A percentile compares a stretch with the other conserved stretches of the same genome.
phyloP scores from a whole-genome alignment of 2,113 vertebrate genomes.

The Poeciliopsis retropinna region DNA sequence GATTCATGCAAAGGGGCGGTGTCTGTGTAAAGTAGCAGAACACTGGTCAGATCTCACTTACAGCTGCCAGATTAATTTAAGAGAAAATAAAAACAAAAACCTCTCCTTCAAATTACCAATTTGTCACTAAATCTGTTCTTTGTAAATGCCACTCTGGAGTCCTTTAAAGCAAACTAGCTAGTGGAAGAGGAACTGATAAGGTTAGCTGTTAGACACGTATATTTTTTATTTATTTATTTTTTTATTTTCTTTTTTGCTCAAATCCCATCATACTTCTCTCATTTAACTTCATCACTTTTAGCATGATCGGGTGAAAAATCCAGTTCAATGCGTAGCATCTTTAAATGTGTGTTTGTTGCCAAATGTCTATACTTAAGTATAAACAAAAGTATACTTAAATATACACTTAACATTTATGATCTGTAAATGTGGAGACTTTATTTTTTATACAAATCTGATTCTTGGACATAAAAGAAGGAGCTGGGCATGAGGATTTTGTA shows the following conservation, averaged over 20 bases:
- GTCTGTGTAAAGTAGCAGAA: conserved; percentile 36
- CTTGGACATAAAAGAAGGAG: conserved; percentile 37
- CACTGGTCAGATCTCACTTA: conserved; percentile 28
- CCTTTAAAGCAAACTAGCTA: conserved; percentile 35
- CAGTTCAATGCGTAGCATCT: conserved; percentile 63
- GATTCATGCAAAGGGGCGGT: conserved; percentile 27
- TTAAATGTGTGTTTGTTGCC: conserved; percentile 87
- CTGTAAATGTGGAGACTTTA: conserved; percentile 82
- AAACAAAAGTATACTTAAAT: conserved; percentile 39
- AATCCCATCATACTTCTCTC: conserved; percentile 37
- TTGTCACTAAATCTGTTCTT: conserved; percentile 13
- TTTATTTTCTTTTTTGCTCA: not conserved
- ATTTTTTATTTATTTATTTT: not conserved
- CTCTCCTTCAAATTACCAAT: conserved; percentile 23
- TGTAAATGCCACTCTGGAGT: conserved; percentile 46
- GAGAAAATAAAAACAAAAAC: conserved; percentile 3
- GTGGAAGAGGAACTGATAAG: not conserved
- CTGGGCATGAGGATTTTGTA: too few relatives aligned
- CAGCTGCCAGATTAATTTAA: conserved; percentile 11
- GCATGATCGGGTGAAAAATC: conserved; percentile 62
- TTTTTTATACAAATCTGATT: conserved; percentile 82
- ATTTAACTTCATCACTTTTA: conserved; percentile 32
- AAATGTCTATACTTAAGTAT: conserved; percentile 79
- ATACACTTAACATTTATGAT: conserved; percentile 53
- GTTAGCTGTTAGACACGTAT: conserved; percentile 19